Percentiles rank a stretch among this genome's conserved stretches.
These are phyloP conservation scores for Promerops cafer DNA, from an alignment of 2,113 vertebrate genomes.

Conservation along the genomic window DNA sequence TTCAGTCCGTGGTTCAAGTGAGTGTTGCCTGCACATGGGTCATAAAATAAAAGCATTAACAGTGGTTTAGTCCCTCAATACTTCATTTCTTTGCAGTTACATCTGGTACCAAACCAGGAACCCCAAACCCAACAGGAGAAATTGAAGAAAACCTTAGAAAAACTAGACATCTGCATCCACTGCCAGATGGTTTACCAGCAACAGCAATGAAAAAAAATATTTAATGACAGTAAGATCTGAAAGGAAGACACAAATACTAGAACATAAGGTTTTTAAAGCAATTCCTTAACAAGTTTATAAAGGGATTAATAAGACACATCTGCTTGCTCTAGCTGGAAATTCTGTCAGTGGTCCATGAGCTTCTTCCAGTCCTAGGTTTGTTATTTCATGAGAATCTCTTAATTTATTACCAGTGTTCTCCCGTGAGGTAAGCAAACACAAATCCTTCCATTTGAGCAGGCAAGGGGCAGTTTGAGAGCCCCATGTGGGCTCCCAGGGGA, in stretches of 20 bases:
- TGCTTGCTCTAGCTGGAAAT: neutral
- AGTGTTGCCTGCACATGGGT: neutral
- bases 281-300: neutral
- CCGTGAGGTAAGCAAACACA: neutral
- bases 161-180: neutral
- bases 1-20: neutral
- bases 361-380: neutral
- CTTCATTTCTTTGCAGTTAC: constrained; percentile 21
- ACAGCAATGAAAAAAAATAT: neutral
- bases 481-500: neutral
- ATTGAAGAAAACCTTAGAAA: neutral
- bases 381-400: neutral
- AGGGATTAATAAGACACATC: constrained; percentile 15
- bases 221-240: neutral
- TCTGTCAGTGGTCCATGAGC: neutral
- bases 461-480: neutral
- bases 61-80: neutral
- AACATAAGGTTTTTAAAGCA: constrained; percentile 3
- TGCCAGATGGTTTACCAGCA: constrained; percentile 4
- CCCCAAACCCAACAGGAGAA: neutral
- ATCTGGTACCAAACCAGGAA: neutral
- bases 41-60: neutral
- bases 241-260: neutral
- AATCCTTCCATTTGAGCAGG: neutral
- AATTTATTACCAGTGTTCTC: neutral